A percentile compares a stretch with the other conserved stretches of the same genome.
Evolutionary conservation across 2,797 vertebrate species (phyloP).

Genomic region (Tokudaia muenninki): DNA sequence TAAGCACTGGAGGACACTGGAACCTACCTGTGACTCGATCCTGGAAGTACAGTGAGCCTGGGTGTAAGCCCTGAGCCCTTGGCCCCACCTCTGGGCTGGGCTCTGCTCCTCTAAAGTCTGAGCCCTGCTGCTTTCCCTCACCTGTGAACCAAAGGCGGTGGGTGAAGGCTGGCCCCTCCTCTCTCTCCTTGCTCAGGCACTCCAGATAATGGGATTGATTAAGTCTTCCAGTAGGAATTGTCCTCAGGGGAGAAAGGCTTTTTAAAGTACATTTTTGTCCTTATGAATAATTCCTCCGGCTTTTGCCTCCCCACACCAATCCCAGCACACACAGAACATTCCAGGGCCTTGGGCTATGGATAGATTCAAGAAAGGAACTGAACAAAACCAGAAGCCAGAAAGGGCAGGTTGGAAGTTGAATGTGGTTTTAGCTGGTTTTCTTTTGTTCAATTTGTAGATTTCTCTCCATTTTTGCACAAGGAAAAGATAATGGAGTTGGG

Average conservation of each 20-base stretch:
- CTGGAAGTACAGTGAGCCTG: background rate
- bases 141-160: background rate
- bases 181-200: background rate
- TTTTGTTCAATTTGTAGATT: background rate
- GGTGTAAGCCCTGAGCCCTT: background rate
- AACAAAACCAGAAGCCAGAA: background rate
- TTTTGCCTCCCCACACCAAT: background rate
- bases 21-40: background rate
- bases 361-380: background rate
- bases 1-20: background rate
- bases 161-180: background rate
- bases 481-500: background rate
- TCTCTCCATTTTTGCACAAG: background rate
- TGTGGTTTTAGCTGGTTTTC: background rate
- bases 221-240: slow-evolving; percentile 65
- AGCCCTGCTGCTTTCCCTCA: background rate
- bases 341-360: background rate
- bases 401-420: background rate
- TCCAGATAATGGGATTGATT: slow-evolving; percentile 65
- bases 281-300: slow-evolving; percentile 63
- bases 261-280: slow-evolving; percentile 61
- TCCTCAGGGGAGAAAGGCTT: slow-evolving; percentile 60
- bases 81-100: background rate
- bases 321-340: background rate
- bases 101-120: background rate